A percentile compares a stretch with the other conserved stretches of the same genome.
Conservation (phyloP, 2,888 invertebrate genomes). For the Tetrapedia diversipes region DNA sequence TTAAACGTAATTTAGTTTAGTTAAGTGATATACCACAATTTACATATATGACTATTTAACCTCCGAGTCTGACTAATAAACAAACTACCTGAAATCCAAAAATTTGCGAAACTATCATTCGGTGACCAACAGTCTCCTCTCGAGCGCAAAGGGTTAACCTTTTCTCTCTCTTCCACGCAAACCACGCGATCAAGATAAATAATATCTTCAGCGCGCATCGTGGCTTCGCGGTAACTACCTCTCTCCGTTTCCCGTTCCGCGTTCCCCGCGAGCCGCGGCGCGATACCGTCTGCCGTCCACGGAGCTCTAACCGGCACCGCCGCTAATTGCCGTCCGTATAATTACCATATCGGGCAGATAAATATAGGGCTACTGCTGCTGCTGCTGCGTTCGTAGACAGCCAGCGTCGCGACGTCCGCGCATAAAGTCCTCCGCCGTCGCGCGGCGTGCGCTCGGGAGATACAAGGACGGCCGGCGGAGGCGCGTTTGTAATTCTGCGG, state of each 20-base stretch:
- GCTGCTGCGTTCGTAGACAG: constrained; percentile 58
- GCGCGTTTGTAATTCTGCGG: constrained; percentile 35
- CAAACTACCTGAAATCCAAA: too few relatives aligned
- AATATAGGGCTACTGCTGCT: constrained; percentile 71
- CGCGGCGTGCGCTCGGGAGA: constrained; percentile 37
- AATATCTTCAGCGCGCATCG: constrained; percentile 63
- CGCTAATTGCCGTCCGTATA: constrained; percentile 72
- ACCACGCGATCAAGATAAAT: constrained; percentile 56
- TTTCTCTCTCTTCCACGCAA: not conserved
- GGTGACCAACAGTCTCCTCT: too few relatives aligned
- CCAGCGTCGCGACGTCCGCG: constrained; percentile 43
- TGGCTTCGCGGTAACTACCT: constrained; percentile 48
- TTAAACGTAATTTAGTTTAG: too few relatives aligned
- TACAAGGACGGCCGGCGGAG: constrained; percentile 9
- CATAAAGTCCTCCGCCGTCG: constrained; percentile 33
- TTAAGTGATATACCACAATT: too few relatives aligned
- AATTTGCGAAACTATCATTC: too few relatives aligned
- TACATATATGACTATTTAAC: too few relatives aligned
- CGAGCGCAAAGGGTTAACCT: too few relatives aligned
- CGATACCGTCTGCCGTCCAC: constrained; percentile 50
- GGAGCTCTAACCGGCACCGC: constrained; percentile 70
- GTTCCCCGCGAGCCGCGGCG: constrained; percentile 27
- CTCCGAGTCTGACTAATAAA: too few relatives aligned
- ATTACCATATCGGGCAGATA: constrained; percentile 77
- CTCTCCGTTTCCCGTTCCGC: constrained; percentile 44